Evolutionary conservation across 2,888 invertebrate species (phyloP), one percentile per base, ranked within the genome.

Genomic region (Eudemis profundana): DNA sequence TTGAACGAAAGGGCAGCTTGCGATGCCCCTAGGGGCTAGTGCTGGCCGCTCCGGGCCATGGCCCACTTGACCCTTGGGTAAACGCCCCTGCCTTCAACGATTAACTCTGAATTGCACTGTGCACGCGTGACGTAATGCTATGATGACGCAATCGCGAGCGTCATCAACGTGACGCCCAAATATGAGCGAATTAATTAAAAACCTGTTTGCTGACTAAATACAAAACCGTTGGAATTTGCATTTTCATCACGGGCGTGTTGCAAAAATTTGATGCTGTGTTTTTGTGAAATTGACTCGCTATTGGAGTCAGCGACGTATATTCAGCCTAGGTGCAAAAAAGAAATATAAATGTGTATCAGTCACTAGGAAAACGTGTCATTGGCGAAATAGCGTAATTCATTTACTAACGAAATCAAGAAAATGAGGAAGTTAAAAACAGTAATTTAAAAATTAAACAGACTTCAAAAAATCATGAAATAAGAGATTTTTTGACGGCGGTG

Each of bases 111-210:
- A 56, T 54, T 56, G 40, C 19, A 42, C 40, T 3, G 36, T 12
- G 29, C 29, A 8, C 27, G 27, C 5, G 61, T 40, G 40, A 42
- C 29, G 19, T 42, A 50, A 61, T 5, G 29, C 23, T 33, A 23
- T 10, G 56, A 40, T 54, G 17, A 44, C 56, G 54, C 54, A 40
- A 42, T 27, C 27, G 56, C 56, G 42, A 4, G 27, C 51, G 54
- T 67, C 40, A 54, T 63, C 46, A 63, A 62, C 61, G 63, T 51
- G 50, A 42, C 62, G 64, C 51, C 29, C 53, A 66, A 69, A 70
- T 66, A 85, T 85, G 83, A 83, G 80, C 72, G 82, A 81, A 86
- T 87, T 88, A 87, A 87, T 88, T 87, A 87, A 87, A 86, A 86
- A 81, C 81, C 75, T 85, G 86, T 87, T 86, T 79, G 78, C 77